phyloP scores from a whole-genome alignment of 2,888 invertebrate species.

The Ptilodon capucinus region DNA sequence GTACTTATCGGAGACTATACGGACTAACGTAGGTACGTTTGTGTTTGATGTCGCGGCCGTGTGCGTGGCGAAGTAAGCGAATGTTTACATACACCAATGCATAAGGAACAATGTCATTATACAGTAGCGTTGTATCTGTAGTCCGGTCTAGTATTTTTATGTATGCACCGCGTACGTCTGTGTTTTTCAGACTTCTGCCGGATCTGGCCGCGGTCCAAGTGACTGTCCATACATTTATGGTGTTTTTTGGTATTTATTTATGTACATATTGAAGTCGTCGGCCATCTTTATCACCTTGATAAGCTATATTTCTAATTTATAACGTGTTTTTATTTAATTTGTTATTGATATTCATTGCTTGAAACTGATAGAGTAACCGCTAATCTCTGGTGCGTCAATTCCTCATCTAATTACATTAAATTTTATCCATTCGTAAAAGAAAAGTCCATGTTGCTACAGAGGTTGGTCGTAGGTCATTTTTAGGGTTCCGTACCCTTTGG shows the following conservation, averaged over 20 bases:
- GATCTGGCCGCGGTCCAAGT: constrained; percentile 45
- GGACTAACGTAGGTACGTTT: constrained; percentile 43
- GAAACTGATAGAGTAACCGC: too few species aligned
- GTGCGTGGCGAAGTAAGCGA: constrained; percentile 37
- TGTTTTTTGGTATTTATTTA: constrained; percentile 14
- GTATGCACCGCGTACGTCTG: constrained; percentile 23
- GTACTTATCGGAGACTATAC: constrained; percentile 64
- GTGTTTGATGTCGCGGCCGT: constrained; percentile 38
- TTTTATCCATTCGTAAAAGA: too few species aligned
- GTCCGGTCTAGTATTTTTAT: constrained; percentile 51
- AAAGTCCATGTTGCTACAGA: too few species aligned
- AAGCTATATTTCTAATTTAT: too few species aligned
- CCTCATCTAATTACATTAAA: too few species aligned
- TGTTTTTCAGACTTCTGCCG: constrained; percentile 33
- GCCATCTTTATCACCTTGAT: too few species aligned
- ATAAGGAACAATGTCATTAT: constrained; percentile 72
- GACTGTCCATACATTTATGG: constrained; percentile 26
- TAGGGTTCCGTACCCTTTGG: too few species aligned
- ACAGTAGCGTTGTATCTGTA: constrained; percentile 53
- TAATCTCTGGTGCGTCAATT: too few species aligned
- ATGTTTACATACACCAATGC: constrained; percentile 68
- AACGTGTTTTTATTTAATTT: too few species aligned
- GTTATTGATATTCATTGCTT: too few species aligned
- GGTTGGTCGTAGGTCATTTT: constrained; percentile 20
- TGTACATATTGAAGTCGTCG: constrained; percentile 14